Conservation (phyloP, 2,113 vertebrate species). For the human (Homo sapiens) region GRCh38 chrX:11339501-11340000, state of each 20-base stretch:
- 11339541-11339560: background rate
- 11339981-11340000: background rate
- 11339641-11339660: background rate
- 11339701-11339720: background rate
- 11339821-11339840: background rate
- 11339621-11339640: background rate
- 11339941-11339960: background rate
- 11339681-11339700: background rate
- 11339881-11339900: background rate
- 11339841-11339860: background rate
- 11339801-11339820: background rate
- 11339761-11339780: background rate
- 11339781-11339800: background rate
- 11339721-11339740: background rate
- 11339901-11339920: background rate
- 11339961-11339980: background rate
- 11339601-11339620: background rate
- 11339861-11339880: background rate
- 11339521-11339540: background rate
- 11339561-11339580: background rate
- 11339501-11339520: background rate
- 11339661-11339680: background rate
- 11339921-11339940: slow-evolving; percentile 15
- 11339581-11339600: background rate
- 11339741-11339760: background rate